Evolutionary conservation across 2,888 invertebrate genomes (phyloP).

Genomic region (Scelioninae gen. 1): DNA sequence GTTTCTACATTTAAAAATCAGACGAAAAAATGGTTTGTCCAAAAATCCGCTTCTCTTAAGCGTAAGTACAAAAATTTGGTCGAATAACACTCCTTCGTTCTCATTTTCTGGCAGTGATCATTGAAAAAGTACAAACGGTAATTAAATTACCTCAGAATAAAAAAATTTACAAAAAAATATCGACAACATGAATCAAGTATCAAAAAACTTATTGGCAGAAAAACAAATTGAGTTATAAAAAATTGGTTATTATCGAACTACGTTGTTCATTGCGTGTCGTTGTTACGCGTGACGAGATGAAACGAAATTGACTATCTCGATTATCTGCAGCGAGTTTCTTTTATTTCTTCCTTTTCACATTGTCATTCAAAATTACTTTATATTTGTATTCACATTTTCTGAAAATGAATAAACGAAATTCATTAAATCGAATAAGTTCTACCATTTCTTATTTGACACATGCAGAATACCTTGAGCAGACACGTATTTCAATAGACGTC

Average conservation of each 20-base stretch:
- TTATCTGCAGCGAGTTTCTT: conserved; percentile 47
- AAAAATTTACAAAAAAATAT: too few relatives aligned
- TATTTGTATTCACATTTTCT: too few relatives aligned
- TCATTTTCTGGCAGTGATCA: conserved; percentile 58
- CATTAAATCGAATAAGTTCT: too few relatives aligned
- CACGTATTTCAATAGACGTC: too few relatives aligned
- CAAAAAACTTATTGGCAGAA: conserved; percentile 51
- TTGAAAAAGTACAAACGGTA: conserved; percentile 44
- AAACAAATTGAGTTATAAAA: conserved; percentile 45
- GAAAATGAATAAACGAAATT: too few relatives aligned
- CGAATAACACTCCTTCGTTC: conserved; percentile 39
- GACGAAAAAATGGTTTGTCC: conserved; percentile 37
- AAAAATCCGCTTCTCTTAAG: conserved; percentile 26
- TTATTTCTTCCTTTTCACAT: conserved; percentile 5
- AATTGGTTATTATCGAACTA: conserved; percentile 63
- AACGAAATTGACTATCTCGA: conserved; percentile 58
- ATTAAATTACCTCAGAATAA: conserved; percentile 11
- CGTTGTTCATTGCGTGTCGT: conserved; percentile 64
- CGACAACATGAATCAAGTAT: conserved; percentile 49
- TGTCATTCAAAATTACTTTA: not conserved
- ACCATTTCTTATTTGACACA: too few relatives aligned
- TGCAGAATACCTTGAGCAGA: too few relatives aligned
- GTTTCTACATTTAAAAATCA: conserved; percentile 19
- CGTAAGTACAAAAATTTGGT: conserved; percentile 61
- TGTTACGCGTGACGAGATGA: conserved; percentile 53